These are phyloP conservation scores for Mamestra configurata DNA, from an alignment of 1,140 invertebrate species.

Conservation along the genomic window DNA sequence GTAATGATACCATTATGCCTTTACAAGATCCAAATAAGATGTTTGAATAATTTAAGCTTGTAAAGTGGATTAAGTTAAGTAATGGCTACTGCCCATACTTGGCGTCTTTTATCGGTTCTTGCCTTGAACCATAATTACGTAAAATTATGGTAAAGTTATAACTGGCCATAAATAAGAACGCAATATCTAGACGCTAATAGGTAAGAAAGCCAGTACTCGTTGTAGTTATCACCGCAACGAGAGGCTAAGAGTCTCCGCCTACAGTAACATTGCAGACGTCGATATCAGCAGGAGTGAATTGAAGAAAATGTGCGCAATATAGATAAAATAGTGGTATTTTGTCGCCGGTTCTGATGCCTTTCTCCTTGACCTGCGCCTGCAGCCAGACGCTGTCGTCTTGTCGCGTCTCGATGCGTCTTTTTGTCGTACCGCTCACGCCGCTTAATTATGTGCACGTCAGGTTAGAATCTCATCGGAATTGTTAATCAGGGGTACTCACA, in stretches of 20 bases:
- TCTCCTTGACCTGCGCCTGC: constrained; percentile 73
- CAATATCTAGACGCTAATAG: background rate
- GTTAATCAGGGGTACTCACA: constrained; percentile 38
- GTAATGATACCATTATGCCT: constrained; percentile 23
- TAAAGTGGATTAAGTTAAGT: constrained; percentile 14
- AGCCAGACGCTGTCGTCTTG: constrained; percentile 55
- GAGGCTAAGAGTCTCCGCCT: background rate
- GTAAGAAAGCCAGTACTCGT: background rate
- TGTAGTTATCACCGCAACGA: constrained; percentile 5
- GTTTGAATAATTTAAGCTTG: background rate
- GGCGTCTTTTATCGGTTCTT: constrained; percentile 14
- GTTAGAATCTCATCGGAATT: constrained; percentile 46
- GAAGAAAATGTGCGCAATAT: constrained; percentile 53
- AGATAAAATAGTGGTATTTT: constrained; percentile 53
- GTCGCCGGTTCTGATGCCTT: constrained; percentile 60
- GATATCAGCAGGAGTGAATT: constrained; percentile 16
- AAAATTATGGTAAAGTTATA: background rate
- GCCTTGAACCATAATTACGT: background rate
- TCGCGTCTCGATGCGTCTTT: constrained; percentile 54
- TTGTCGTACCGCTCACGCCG: constrained; percentile 48
- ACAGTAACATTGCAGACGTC: background rate
- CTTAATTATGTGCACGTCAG: constrained; percentile 51
- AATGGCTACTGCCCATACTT: constrained; percentile 16
- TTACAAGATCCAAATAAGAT: constrained; percentile 27
- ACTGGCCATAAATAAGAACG: background rate